These are phyloP conservation scores for Bovichtus diacanthus DNA, from an alignment of 2,797 vertebrate genomes.

Conservation along the genomic window DNA sequence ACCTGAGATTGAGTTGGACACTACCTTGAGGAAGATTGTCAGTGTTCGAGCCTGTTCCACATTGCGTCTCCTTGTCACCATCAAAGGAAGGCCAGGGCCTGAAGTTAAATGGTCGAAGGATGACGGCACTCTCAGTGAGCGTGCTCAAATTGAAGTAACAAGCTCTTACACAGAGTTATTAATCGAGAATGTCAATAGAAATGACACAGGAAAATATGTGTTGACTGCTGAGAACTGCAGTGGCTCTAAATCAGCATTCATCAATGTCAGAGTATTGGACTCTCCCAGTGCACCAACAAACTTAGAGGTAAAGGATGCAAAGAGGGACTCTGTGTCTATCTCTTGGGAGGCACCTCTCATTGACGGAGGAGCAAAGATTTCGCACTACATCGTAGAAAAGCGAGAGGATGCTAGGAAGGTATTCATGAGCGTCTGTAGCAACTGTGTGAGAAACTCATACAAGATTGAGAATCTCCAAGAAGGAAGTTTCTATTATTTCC, in stretches of 20 bases:
- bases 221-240: conserved; percentile 92
- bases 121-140: conserved; percentile 89
- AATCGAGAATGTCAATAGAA: conserved; percentile 96
- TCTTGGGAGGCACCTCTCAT: conserved; percentile 96
- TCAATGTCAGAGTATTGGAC: conserved; percentile 95
- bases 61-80: conserved; percentile 91
- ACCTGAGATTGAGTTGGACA: conserved; percentile 96
- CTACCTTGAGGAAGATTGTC: conserved; percentile 94
- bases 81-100: conserved; percentile 95
- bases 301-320: conserved; percentile 92
- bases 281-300: conserved; percentile 94
- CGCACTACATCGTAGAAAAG: conserved; percentile 96
- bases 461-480: conserved; percentile 93
- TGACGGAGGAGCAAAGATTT: conserved; percentile 97
- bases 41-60: conserved; percentile 92
- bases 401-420: conserved; percentile 94
- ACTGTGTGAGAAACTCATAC: conserved; percentile 93
- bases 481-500: conserved; percentile 94
- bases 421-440: conserved; percentile 93
- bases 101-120: conserved; percentile 98
- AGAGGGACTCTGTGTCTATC: conserved; percentile 91
- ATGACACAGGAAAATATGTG: conserved; percentile 96
- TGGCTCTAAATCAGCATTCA: conserved; percentile 95
- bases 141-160: conserved; percentile 93
- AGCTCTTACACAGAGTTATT: conserved; percentile 92